Percentiles rank a stretch among this genome's conserved stretches.
Evolutionary conservation across 2,888 invertebrate genomes (phyloP).

Genomic region (Lasioglossum villosulum): DNA sequence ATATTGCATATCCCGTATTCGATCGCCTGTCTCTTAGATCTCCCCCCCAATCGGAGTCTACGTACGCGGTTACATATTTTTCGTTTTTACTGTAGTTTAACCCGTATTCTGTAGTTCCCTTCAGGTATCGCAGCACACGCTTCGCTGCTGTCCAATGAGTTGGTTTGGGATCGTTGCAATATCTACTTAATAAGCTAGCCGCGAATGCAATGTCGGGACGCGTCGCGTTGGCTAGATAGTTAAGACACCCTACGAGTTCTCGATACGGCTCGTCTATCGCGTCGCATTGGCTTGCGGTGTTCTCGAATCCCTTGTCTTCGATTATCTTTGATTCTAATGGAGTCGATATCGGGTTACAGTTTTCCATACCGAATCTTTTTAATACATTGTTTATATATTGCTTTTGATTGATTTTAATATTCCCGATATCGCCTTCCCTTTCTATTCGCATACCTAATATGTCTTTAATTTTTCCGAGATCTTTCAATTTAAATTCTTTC

Average conservation of each 20-base stretch:
- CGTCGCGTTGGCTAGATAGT: constrained; percentile 3
- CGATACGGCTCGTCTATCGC: background rate
- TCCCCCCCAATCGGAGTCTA: constrained; percentile 24
- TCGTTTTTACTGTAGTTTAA: constrained; percentile 32
- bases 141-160: constrained; percentile 47
- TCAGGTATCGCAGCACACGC: constrained; percentile 30
- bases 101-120: constrained; percentile 27
- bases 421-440: background rate
- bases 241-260: background rate
- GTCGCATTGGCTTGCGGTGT: background rate
- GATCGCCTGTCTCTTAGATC: background rate
- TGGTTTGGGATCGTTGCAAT: constrained; percentile 15
- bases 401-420: background rate
- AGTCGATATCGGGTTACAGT: background rate
- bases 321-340: background rate
- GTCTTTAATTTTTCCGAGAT: too few relatives aligned
- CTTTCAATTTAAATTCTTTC: too few relatives aligned
- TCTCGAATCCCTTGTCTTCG: background rate
- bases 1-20: constrained; percentile 12
- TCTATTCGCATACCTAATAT: too few relatives aligned
- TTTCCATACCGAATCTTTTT: background rate
- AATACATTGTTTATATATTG: background rate
- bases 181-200: constrained; percentile 41
- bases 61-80: constrained; percentile 30
- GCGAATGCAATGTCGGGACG: background rate